Conservation (phyloP, 2,113 vertebrate species). For the Dicerorhinus sumatrensis region DNA sequence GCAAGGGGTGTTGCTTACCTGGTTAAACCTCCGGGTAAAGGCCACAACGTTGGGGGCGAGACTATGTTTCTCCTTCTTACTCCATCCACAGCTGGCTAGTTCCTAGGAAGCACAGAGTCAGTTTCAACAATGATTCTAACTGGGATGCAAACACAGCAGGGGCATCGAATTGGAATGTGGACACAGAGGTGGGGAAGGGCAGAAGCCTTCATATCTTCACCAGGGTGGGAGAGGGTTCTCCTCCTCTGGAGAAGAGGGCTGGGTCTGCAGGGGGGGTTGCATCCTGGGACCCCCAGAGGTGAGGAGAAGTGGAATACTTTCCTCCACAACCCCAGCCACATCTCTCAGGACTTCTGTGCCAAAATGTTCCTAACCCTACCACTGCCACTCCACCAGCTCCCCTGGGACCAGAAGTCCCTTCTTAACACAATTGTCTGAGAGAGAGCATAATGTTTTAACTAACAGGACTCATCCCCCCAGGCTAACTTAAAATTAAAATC, state of each 20-base stretch:
- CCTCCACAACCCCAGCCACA: neutral
- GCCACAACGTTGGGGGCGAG: slow-evolving; percentile 95
- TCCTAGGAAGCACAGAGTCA: slow-evolving; percentile 89
- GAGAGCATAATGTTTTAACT: neutral
- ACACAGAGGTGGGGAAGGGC: neutral
- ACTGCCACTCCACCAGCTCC: neutral
- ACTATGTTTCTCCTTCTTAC: slow-evolving; percentile 96
- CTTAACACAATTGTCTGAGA: neutral
- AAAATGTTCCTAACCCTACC: neutral
- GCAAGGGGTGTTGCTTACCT: slow-evolving; percentile 86
- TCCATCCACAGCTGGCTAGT: slow-evolving; percentile 96
- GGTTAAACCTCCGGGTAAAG: slow-evolving; percentile 97
- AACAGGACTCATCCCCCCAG: neutral
- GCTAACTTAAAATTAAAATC: slow-evolving; percentile 30
- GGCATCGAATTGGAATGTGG: neutral
- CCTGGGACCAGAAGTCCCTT: neutral
- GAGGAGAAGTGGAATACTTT: neutral
- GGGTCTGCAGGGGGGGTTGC: neutral
- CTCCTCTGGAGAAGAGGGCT: neutral
- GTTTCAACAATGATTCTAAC: slow-evolving; percentile 47
- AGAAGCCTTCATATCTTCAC: neutral
- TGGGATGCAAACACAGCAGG: neutral
- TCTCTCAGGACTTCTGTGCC: neutral
- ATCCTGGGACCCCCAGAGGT: neutral
- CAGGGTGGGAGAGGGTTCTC: neutral